phyloP scores from a whole-genome alignment of 2,797 vertebrate genomes.

The Calcarius lapponicus region DNA sequence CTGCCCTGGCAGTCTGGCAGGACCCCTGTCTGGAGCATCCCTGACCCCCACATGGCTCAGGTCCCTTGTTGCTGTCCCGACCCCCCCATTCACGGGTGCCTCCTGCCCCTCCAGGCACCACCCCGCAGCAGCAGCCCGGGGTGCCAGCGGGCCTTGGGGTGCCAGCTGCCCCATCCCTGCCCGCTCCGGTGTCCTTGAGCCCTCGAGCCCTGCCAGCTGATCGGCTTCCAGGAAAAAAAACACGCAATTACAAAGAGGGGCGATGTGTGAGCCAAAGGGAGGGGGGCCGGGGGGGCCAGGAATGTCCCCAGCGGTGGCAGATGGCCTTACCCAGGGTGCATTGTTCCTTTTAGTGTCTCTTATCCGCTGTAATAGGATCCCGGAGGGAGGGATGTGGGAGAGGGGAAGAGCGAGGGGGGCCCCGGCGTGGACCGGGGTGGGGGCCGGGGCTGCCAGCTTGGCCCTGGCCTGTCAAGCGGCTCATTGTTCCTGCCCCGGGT shows the following conservation, averaged over 20 bases:
- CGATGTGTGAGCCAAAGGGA: not conserved
- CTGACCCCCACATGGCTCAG: not conserved
- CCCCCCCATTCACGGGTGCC: not conserved
- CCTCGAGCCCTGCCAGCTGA: conserved; percentile 28
- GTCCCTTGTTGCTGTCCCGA: not conserved
- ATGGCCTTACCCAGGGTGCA: conserved; percentile 71
- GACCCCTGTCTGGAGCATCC: not conserved
- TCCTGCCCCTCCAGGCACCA: not conserved
- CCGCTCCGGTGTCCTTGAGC: conserved; percentile 49
- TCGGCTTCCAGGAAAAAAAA: conserved; percentile 57
- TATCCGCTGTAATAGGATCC: conserved; percentile 85
- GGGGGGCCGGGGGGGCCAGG: not conserved
- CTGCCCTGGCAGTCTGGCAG: not conserved
- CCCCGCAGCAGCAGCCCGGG: not conserved
- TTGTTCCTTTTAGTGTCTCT: conserved; percentile 79
- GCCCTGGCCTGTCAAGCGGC: conserved; percentile 77
- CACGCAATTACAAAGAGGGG: conserved; percentile 35
- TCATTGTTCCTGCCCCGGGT: conserved; percentile 80
- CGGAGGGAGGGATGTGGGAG: conserved; percentile 80
- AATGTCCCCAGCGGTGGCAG: conserved; percentile 68
- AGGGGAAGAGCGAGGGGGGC: conserved; percentile 74
- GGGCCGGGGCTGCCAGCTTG: conserved; percentile 75
- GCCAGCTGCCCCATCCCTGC: not conserved
- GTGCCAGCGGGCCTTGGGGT: not conserved
- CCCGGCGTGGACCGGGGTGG: conserved; percentile 55